Percentiles rank a stretch among this genome's conserved stretches.
These are phyloP conservation scores for Dromius quadrimaculatus DNA, from an alignment of 2,888 invertebrate genomes.

Conservation along the genomic window DNA sequence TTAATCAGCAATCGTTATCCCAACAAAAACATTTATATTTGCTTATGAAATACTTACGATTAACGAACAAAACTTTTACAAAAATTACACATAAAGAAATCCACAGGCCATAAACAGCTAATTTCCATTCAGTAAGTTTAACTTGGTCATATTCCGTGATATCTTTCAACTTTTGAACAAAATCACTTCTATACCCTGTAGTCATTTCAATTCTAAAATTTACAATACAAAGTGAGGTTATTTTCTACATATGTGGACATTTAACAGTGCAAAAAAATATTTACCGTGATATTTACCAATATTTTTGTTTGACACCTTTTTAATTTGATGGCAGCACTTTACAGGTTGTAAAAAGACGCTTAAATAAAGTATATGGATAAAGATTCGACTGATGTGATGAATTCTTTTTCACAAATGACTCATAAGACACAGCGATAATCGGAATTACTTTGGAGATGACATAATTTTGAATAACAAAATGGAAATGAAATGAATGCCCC, in stretches of 20 bases:
- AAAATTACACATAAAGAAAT: constrained; percentile 60
- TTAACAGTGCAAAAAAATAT: constrained; percentile 23
- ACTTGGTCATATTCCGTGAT: constrained; percentile 30
- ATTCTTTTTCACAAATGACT: constrained; percentile 5
- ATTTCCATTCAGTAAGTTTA: constrained; percentile 61
- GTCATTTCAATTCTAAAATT: constrained; percentile 29
- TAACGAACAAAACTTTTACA: constrained; percentile 59
- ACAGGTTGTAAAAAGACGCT: constrained; percentile 13
- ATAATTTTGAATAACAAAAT: constrained; percentile 23
- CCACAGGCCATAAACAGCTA: constrained; percentile 61
- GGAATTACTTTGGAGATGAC: constrained; percentile 15
- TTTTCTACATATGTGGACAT: constrained; percentile 5
- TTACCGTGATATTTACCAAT: constrained; percentile 28
- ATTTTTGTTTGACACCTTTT: not conserved
- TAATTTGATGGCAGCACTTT: constrained; percentile 38
- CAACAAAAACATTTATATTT: constrained; percentile 25
- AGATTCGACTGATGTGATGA: constrained; percentile 6
- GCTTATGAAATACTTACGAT: constrained; percentile 61
- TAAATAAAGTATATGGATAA: constrained; percentile 24
- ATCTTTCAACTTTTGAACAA: constrained; percentile 39
- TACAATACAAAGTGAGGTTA: constrained; percentile 24
- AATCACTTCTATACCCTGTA: constrained; percentile 44
- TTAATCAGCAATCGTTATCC: constrained; percentile 7
- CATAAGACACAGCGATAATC: constrained; percentile 6
- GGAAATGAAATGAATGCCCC: too few relatives aligned